Base-by-base conservation (phyloP, 2,888 invertebrate species). In the Drosophila mimica region DNA sequence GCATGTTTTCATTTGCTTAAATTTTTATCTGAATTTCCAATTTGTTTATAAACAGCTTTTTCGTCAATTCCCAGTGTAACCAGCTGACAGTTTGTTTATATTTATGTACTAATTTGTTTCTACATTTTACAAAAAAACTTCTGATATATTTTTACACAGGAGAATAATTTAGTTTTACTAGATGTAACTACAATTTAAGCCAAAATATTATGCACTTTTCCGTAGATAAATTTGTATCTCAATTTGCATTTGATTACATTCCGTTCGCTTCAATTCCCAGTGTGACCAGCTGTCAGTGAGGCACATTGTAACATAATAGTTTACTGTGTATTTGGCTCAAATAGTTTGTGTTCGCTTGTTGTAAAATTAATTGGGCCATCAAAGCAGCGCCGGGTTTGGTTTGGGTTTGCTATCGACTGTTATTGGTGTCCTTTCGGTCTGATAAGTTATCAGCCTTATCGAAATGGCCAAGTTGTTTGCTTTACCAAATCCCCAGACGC, bases 361-460 rank as follows among this genome's bases (percentile, higher is more conserved):
- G 58, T 54, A 28, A 71, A 85, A 71, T 82, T 88, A 83, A 90
- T 83, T 88, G 90, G 90, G 83, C 71, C 80, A 86, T 90, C 83
- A 86, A 77, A 67, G 43, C 17, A 40, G 11, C 43, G 49, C 34
- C 17, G 48, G 49, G 48, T 49, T 49, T 49, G 49, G 31, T n/a
- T 54, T 25, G 25, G 25, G 25, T 25, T 25, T 25, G 28, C 54
- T 48, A 38, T 38, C 57, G 15, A 46, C 48, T 71, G 17, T 48
- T 63, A 38, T 15, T 49, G 56, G 79, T 71, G 70, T 71, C 62
- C 80, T 74, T 85, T 68, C 25, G 25, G 25, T 68, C 60, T 70
- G 86, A 73, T 88, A 82, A 89, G 88, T 86, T 70, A 73, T 69
- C 48, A 46, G 72, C 64, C 80, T 88, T 88, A 90, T 76, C 81